Conservation (phyloP, 2,797 vertebrate genomes). For the Tenualosa thibaudeaui region DNA sequence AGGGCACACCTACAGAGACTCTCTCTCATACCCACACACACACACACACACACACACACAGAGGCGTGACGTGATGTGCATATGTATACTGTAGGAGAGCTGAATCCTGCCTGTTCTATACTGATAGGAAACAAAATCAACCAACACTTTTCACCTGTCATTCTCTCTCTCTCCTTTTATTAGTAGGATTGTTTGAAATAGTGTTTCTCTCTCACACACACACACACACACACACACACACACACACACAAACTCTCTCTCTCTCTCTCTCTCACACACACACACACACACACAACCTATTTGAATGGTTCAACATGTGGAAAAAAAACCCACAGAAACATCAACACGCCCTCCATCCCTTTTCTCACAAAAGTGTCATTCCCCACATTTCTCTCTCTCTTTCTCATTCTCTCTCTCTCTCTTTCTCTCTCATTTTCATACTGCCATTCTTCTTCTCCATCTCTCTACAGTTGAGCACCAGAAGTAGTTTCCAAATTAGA, state of each 20-base stretch:
- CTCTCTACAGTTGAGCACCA: too few species aligned
- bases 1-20: not conserved
- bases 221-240: not conserved
- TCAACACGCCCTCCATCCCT: too few species aligned
- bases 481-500: too few species aligned
- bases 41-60: not conserved
- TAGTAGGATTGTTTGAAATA: too few species aligned
- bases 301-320: too few species aligned
- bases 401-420: conserved; percentile 5
- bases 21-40: too few species aligned
- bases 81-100: not conserved
- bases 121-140: not conserved
- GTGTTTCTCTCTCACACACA: not conserved
- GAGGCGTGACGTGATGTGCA: too few species aligned
- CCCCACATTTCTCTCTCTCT: not conserved
- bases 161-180: not conserved
- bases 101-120: conserved; percentile 1
- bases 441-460: not conserved
- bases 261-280: too few species aligned
- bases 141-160: not conserved
- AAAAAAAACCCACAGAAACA: too few species aligned
- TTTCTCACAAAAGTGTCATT: too few species aligned
- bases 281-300: too few species aligned
- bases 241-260: too few species aligned
- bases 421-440: not conserved